These are phyloP conservation scores for Brachyopa scutellaris DNA, from an alignment of 2,888 invertebrate species.

Conservation along the genomic window DNA sequence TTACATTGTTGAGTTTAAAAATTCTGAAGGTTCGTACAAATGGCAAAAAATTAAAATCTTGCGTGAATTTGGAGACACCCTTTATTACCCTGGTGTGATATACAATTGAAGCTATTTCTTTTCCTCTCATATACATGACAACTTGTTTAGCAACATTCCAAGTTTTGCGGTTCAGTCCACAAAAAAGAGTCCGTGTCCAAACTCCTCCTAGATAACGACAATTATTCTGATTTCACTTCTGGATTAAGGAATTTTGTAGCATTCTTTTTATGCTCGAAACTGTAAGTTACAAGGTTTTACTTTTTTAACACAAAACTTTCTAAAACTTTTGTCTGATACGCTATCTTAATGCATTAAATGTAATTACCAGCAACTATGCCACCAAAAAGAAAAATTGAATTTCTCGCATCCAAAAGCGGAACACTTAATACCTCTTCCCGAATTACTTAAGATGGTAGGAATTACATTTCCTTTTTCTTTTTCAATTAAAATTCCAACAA, in stretches of 20 bases:
- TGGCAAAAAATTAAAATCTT: too few relatives aligned
- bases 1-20: too few relatives aligned
- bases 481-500: slow-evolving; percentile 54
- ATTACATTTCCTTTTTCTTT: slow-evolving; percentile 30
- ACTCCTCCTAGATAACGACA: neutral
- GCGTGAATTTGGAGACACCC: too few relatives aligned
- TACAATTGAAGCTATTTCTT: too few relatives aligned
- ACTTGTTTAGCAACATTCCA: too few relatives aligned
- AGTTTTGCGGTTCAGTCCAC: too few relatives aligned
- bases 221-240: neutral
- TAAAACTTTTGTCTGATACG: neutral
- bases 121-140: too few relatives aligned
- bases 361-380: slow-evolving; percentile 50
- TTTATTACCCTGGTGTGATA: too few relatives aligned
- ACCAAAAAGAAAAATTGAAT: slow-evolving; percentile 54
- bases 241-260: neutral
- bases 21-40: too few relatives aligned
- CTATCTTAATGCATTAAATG: slow-evolving; percentile 43
- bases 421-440: slow-evolving; percentile 51
- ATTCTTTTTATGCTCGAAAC: neutral
- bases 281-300: neutral
- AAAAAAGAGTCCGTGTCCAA: too few relatives aligned
- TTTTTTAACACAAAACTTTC: slow-evolving; percentile 1
- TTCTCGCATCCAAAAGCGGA: slow-evolving; percentile 68
- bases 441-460: slow-evolving; percentile 54